Evolutionary conservation across 2,797 vertebrate species (phyloP), one percentile per base, ranked within the genome.

Genomic region (Xerus rutilus): DNA sequence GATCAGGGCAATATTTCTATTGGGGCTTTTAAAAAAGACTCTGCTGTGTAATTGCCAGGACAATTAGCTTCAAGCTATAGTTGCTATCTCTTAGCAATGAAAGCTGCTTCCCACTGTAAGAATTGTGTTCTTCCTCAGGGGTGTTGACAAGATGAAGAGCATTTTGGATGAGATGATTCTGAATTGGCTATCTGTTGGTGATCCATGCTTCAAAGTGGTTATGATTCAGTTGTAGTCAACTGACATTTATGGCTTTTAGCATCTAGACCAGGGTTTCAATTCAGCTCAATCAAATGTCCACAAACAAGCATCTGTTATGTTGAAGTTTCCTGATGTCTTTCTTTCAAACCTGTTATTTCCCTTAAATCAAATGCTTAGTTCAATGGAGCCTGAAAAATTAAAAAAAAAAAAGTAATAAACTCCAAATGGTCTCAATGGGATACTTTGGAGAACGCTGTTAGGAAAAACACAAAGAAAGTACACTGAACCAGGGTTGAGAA

Each of bases 341-440:
- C 96, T 97, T 98, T 98, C 91, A 97, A 97, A 96, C 95, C 96
- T 96, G 83, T 97, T 98, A 98, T 98, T 98, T 98, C 96, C 94
- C 89, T 89, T 97, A 96, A 98, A 97, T 98, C 96, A 98, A 97
- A 98, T 97, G 94, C 93, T 97, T 98, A 97, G 86, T 97, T 98
- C 97, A 97, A 96, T 94, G 97, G 96, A 97, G 87, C 93, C 93
- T 98, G 91, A 57, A 87, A 96, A 97, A 97, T 87, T 93, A 96
- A 97, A 96, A 97, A 96, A 12, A 97, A 88, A 93, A 96, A 96
- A 96, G 97, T 95, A 8, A 32, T 2, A 21, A 1, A 94, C 84
- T 96, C 81, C 94, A 97, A 97, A 97, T 83, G 52, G 82, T 95
- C 97, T 97, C 97, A 89, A 30, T 89, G 85, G 94, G 89, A 96